Conservation (phyloP, 2,113 vertebrate genomes). For the Hipposideros armiger region DNA sequence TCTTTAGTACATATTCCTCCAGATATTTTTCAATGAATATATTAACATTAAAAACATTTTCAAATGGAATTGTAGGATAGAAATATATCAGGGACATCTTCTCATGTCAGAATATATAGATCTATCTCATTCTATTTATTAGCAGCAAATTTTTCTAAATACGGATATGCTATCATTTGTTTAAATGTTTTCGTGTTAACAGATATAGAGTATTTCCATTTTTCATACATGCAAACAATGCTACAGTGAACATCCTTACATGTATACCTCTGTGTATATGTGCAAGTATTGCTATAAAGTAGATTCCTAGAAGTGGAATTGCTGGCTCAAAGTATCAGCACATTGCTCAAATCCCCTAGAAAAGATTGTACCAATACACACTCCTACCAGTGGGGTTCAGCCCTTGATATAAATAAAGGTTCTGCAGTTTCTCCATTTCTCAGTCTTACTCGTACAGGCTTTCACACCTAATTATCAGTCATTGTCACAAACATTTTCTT, state of each 20-base stretch:
- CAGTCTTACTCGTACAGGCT: background rate
- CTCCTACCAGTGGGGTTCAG: background rate
- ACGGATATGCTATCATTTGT: background rate
- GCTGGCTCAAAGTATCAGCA: background rate
- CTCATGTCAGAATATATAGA: background rate
- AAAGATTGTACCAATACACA: background rate
- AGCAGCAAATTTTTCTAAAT: slow-evolving; percentile 13
- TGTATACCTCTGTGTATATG: background rate
- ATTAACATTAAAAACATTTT: slow-evolving; percentile 44
- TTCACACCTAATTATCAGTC: slow-evolving; percentile 73
- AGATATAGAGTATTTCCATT: background rate
- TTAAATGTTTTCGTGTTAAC: background rate
- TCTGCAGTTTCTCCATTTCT: background rate
- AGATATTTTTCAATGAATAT: slow-evolving; percentile 44
- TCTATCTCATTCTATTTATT: background rate
- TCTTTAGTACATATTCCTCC: background rate
- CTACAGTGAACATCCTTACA: background rate
- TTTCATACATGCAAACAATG: background rate
- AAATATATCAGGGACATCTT: slow-evolving; percentile 76
- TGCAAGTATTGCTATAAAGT: background rate
- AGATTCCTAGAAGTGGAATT: background rate
- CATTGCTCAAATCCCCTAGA: background rate
- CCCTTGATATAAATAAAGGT: slow-evolving; percentile 30
- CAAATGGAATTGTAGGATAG: background rate
- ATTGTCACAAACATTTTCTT: slow-evolving; percentile 61